A percentile compares a stretch with the other conserved stretches of the same genome.
Conservation (phyloP, 2,888 invertebrate species). For the Gymnosoma rotundatum region DNA sequence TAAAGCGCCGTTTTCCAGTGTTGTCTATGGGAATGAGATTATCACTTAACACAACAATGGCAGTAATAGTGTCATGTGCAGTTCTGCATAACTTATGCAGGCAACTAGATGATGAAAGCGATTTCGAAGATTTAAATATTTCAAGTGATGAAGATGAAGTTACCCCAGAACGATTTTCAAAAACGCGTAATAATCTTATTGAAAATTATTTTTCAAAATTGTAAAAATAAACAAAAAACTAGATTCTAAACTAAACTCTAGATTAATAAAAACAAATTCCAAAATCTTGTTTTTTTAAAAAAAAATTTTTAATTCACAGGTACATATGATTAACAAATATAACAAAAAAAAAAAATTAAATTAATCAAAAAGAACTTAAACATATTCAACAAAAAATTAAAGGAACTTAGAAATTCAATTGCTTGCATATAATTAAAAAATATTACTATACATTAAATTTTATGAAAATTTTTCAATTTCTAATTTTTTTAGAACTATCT, state of each 20-base stretch:
- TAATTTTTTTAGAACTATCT: conserved; percentile 1
- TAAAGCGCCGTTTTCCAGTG: conserved; percentile 67
- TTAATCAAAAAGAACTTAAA: neutral
- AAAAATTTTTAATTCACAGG: neutral
- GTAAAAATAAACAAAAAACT: neutral
- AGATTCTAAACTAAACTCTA: neutral
- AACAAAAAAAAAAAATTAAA: neutral
- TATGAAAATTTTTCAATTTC: neutral
- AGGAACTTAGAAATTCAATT: neutral
- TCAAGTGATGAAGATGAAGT: conserved; percentile 12
- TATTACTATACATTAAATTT: neutral
- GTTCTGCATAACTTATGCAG: conserved; percentile 36
- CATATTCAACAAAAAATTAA: neutral
- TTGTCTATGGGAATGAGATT: conserved; percentile 41
- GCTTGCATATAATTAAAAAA: neutral
- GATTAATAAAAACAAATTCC: neutral
- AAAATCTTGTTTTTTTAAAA: neutral
- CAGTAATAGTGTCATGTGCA: conserved; percentile 21
- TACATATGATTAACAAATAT: neutral
- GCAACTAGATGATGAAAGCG: neutral
- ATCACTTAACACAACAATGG: conserved; percentile 4
- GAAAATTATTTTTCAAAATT: conserved; percentile 6
- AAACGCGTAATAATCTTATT: neutral
- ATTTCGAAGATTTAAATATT: neutral
- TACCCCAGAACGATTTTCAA: conserved; percentile 5